phyloP scores from a whole-genome alignment of 2,888 invertebrate species.

The Drosophila acutilabella region DNA sequence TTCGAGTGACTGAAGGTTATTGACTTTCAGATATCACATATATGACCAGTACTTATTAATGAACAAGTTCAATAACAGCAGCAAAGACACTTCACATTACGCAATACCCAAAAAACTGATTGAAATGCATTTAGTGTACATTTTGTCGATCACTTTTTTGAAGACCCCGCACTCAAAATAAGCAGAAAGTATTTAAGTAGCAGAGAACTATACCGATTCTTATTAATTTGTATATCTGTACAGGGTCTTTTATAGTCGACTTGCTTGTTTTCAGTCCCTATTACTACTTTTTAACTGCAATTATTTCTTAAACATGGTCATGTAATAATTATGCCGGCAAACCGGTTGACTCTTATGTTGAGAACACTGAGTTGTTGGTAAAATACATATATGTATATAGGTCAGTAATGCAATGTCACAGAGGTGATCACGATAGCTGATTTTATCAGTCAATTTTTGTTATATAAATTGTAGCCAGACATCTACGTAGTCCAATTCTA shows the following conservation, averaged over 20 bases:
- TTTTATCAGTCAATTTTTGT: conserved; percentile 21
- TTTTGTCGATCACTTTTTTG: conserved; percentile 8
- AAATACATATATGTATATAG: conserved; percentile 48
- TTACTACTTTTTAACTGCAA: conserved; percentile 7
- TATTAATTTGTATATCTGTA: not conserved
- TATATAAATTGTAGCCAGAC: not conserved
- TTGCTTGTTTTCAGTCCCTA: not conserved
- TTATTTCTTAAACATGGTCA: conserved; percentile 35
- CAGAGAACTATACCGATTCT: not conserved
- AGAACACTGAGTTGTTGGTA: conserved; percentile 36
- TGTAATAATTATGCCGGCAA: conserved; percentile 61
- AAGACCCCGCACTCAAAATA: not conserved
- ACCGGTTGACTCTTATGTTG: conserved; percentile 54
- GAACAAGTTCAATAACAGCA: conserved; percentile 4
- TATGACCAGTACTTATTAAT: conserved; percentile 2
- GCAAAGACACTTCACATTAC: conserved; percentile 11
- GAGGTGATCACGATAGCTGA: conserved; percentile 6
- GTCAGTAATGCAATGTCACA: conserved; percentile 57
- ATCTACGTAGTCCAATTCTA: conserved; percentile 2
- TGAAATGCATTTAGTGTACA: conserved; percentile 26
- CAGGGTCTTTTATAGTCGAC: not conserved
- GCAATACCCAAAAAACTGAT: conserved; percentile 24
- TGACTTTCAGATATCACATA: conserved; percentile 41
- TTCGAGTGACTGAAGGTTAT: conserved; percentile 32
- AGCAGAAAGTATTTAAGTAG: not conserved